Conservation (phyloP, 2,113 vertebrate species). For the Apteryx mantelli region DNA sequence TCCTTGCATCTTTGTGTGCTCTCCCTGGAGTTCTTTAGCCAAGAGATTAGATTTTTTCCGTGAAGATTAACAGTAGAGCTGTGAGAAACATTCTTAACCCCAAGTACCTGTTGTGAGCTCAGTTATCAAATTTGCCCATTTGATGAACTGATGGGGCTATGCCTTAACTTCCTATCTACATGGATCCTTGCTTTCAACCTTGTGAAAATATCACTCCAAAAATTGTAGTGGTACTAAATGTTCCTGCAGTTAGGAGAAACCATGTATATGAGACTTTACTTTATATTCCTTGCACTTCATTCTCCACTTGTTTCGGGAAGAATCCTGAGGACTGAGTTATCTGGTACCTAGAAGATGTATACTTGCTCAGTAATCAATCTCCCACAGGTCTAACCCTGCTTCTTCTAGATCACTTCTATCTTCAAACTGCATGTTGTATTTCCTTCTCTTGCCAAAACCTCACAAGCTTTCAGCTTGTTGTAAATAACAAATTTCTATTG, state of each 20-base stretch:
- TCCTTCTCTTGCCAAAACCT: background rate
- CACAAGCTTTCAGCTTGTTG: background rate
- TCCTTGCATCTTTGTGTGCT: background rate
- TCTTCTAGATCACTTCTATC: background rate
- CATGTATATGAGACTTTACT: fast-evolving
- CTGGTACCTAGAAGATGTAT: background rate
- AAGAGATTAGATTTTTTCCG: background rate
- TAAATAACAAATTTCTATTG: background rate
- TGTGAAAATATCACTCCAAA: background rate
- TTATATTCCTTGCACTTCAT: background rate
- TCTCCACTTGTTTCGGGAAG: background rate
- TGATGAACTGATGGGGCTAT: background rate
- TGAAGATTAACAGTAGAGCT: background rate
- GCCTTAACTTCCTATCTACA: background rate
- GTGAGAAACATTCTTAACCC: background rate
- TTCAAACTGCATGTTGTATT: background rate
- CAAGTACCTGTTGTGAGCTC: background rate
- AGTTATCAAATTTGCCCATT: background rate
- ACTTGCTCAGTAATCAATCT: background rate
- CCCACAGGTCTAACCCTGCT: background rate
- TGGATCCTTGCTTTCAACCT: background rate
- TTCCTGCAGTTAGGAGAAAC: background rate
- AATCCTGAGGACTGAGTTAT: background rate
- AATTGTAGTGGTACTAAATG: background rate
- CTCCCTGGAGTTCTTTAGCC: background rate